These are phyloP conservation scores for Rhadina sibilatrix DNA, from an alignment of 2,113 vertebrate genomes.

Conservation along the genomic window DNA sequence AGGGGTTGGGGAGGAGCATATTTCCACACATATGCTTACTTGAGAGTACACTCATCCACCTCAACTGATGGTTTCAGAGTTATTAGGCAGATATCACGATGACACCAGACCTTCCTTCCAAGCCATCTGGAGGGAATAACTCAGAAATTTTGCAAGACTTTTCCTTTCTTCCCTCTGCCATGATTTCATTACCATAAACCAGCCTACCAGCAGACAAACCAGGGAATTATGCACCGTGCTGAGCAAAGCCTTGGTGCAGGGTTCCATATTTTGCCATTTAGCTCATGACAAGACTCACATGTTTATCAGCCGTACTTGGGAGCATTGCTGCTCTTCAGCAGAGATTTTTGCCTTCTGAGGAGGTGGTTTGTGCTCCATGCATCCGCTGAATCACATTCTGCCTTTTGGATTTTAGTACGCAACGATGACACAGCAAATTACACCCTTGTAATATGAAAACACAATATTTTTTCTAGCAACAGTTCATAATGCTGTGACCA, in stretches of 20 bases:
- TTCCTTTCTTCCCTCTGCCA: neutral
- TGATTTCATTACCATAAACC: neutral
- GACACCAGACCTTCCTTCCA: neutral
- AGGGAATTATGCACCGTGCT: neutral
- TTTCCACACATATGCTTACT: neutral
- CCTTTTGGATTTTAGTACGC: neutral
- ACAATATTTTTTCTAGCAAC: constrained; percentile 35
- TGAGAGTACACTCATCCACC: neutral
- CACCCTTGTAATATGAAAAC: neutral
- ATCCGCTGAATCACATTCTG: constrained; percentile 35
- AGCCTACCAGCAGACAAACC: neutral
- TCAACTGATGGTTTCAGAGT: neutral
- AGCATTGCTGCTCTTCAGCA: neutral
- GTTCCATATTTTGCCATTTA: neutral
- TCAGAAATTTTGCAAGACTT: neutral
- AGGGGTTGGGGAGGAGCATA: neutral
- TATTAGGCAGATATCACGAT: neutral
- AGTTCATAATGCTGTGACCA: neutral
- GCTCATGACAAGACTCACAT: neutral
- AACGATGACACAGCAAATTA: constrained; percentile 38
- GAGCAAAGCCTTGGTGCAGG: neutral
- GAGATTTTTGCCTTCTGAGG: constrained; percentile 21
- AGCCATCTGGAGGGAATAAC: neutral
- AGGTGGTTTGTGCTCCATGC: neutral
- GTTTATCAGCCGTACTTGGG: neutral